A percentile compares a stretch with the other conserved stretches of the same genome.
phyloP scores from a whole-genome alignment of 1,140 invertebrate species.

The Drosophila ohnishii region DNA sequence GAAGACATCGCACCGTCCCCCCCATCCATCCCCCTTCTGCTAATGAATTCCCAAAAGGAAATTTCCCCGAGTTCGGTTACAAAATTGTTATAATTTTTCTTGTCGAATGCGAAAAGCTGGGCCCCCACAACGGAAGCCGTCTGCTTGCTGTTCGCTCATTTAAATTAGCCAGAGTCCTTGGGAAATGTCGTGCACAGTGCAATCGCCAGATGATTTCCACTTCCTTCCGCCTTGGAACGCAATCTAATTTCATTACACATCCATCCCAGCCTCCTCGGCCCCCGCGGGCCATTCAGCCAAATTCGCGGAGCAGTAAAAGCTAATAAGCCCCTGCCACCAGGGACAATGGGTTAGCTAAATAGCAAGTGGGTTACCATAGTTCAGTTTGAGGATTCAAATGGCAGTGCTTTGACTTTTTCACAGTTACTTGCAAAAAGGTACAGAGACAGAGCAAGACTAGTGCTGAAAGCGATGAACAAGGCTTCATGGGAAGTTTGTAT shows the following conservation, averaged over 20 bases:
- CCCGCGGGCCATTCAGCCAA: conserved; percentile 1
- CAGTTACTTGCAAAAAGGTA: neutral
- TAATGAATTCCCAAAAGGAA: conserved; percentile 79
- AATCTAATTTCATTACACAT: conserved; percentile 48
- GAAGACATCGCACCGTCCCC: too few species aligned
- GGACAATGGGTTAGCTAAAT: neutral
- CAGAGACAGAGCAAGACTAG: too few species aligned
- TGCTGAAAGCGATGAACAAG: neutral
- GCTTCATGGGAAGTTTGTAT: too few species aligned
- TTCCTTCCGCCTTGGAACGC: neutral
- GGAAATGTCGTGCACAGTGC: conserved; percentile 29
- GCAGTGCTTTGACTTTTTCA: neutral
- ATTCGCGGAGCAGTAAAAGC: conserved; percentile 16
- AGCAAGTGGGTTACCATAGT: conserved; percentile 6
- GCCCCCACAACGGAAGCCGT: neutral
- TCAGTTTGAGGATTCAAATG: neutral
- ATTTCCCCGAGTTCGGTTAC: conserved; percentile 68
- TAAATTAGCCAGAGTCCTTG: conserved; percentile 46
- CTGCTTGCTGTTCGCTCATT: conserved; percentile 27
- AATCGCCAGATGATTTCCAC: conserved; percentile 6
- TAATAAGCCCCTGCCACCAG: conserved; percentile 24
- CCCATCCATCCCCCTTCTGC: conserved; percentile 14
- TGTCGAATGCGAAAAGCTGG: conserved; percentile 36
- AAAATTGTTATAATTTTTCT: conserved; percentile 77
- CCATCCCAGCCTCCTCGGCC: neutral